phyloP scores from a whole-genome alignment of 2,888 invertebrate genomes.

The Dasysyrphus tricinctus region DNA sequence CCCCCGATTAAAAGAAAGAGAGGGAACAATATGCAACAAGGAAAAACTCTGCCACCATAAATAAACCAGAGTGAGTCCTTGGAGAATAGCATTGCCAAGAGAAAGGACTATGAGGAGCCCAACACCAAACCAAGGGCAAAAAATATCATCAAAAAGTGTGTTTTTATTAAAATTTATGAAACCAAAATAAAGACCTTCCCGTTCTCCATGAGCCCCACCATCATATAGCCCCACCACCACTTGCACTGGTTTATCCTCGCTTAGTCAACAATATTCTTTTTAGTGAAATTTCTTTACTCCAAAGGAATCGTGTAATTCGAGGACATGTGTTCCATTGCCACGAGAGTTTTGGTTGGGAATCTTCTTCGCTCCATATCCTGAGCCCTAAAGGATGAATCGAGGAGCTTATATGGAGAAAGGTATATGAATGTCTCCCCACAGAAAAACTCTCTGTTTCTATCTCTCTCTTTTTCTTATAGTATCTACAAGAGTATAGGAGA shows the following conservation, averaged over 20 bases:
- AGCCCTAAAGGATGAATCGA: constrained; percentile 8
- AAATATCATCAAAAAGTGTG: constrained; percentile 68
- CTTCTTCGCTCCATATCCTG: not conserved
- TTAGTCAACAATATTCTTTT: constrained; percentile 40
- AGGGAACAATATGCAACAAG: constrained; percentile 59
- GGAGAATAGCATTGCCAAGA: constrained; percentile 25
- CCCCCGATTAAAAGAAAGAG: constrained; percentile 3
- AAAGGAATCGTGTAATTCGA: constrained; percentile 58
- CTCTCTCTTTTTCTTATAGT: not conserved
- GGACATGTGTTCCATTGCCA: constrained; percentile 69
- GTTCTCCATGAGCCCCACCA: not conserved
- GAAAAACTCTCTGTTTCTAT: constrained; percentile 17
- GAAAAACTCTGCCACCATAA: constrained; percentile 59
- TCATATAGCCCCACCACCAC: not conserved
- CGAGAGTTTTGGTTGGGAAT: constrained; percentile 28
- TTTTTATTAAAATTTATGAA: constrained; percentile 76
- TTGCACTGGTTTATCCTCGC: constrained; percentile 22
- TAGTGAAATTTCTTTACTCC: constrained; percentile 19
- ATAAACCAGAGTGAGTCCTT: constrained; percentile 66
- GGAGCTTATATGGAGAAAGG: constrained; percentile 16
- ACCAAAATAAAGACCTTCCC: constrained; percentile 62
- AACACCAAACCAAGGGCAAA: constrained; percentile 4
- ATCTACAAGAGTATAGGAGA: constrained; percentile 10
- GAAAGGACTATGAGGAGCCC: constrained; percentile 27
- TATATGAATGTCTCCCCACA: constrained; percentile 1